Conservation (phyloP, 2,113 vertebrate genomes). For the Polypterus bichir region DNA sequence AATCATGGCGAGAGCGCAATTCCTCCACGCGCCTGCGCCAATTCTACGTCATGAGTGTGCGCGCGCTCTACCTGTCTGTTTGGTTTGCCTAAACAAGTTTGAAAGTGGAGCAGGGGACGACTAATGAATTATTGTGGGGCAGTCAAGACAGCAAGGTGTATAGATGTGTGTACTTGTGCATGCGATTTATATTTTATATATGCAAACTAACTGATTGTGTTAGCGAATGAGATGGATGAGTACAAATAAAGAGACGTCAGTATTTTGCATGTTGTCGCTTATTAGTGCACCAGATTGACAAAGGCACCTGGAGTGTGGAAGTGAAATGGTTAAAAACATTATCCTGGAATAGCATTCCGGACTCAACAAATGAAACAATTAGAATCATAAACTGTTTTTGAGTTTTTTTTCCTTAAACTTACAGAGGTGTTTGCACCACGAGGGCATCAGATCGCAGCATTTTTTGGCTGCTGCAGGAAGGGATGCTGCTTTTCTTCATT, state of each 20-base stretch:
- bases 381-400: no score
- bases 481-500: no score
- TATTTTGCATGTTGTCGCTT: background rate
- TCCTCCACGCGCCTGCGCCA: background rate
- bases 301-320: no score
- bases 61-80: constrained; percentile 22
- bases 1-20: background rate
- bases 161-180: constrained; percentile 28
- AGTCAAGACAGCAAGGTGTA: constrained; percentile 34
- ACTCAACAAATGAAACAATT: no score
- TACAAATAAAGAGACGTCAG: constrained; percentile 2
- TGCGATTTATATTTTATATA: constrained; percentile 2
- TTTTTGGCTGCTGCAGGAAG: no score
- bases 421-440: no score
- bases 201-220: background rate
- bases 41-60: constrained; percentile 13
- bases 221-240: constrained; percentile 36
- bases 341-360: no score
- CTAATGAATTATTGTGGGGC: constrained; percentile 49
- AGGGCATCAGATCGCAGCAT: no score
- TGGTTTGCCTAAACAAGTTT: constrained; percentile 25
- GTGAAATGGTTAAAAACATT: no score
- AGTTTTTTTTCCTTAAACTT: no score
- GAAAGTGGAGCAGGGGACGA: constrained; percentile 43
- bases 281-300: background rate